phyloP scores from a whole-genome alignment of 1,140 invertebrate genomes.

The Lasioglossum albipes region DNA sequence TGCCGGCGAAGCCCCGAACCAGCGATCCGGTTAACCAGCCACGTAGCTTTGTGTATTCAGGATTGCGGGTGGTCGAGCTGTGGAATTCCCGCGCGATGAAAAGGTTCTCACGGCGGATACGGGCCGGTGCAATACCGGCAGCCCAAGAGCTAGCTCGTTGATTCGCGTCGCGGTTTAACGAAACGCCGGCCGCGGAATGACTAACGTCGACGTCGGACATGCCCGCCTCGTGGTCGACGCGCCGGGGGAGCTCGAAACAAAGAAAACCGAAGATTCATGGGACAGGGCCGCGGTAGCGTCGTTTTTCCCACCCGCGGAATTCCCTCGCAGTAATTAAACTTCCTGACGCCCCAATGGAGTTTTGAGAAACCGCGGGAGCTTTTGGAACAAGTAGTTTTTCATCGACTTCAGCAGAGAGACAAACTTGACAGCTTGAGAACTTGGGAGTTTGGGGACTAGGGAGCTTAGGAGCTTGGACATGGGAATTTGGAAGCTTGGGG shows the following conservation, averaged over 20 bases:
- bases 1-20: constrained; percentile 42
- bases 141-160: not conserved
- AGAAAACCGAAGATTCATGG: constrained; percentile 19
- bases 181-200: constrained; percentile 50
- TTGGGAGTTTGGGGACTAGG: too few species aligned
- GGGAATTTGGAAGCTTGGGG: too few species aligned
- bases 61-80: constrained; percentile 60
- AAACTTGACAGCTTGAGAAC: too few species aligned
- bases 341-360: constrained; percentile 5
- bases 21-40: constrained; percentile 58
- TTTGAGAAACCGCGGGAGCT: not conserved
- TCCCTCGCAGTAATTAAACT: constrained; percentile 17
- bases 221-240: not conserved
- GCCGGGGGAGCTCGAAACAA: not conserved
- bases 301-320: not conserved
- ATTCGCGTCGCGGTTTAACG: constrained; percentile 46
- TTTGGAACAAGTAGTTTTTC: not conserved
- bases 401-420: not conserved
- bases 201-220: not conserved
- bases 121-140: constrained; percentile 27
- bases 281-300: not conserved
- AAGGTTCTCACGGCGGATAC: constrained; percentile 23
- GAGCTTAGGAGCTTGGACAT: too few species aligned
- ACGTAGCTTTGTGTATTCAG: constrained; percentile 63
- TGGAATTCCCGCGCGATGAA: constrained; percentile 64